Evolutionary conservation across 1,140 invertebrate species (phyloP), one percentile per base, ranked within the genome.

Genomic region (Capitella teleta): DNA sequence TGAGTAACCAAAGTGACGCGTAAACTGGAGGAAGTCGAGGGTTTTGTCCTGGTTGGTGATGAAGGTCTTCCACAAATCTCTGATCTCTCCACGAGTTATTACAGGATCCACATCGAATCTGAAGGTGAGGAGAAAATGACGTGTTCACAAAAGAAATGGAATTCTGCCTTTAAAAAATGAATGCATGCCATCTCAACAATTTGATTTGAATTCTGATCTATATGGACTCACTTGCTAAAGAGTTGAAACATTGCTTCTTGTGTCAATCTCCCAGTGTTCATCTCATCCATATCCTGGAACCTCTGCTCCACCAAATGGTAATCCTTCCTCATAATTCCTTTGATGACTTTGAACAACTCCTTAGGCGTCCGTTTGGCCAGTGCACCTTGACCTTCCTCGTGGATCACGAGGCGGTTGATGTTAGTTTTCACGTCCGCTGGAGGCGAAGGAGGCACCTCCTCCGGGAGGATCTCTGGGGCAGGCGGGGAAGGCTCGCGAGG

Each of bases 1-100:
- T 5, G 65, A 66, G 53, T 67, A 70, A 10, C 68, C 67, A 59
- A 73, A 73, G 57, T 70, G 66, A 23, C 70, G 61, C 36, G 70
- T 58, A 61, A 73, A 73, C 57, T 73, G 61, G 25, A 59, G 55
- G 41, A 63, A 73, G 19, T 72, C 69, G 10, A 73, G 51, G 10
- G 62, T 68, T 47, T 64, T 64, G 51, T 69, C 62, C 10, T 61
- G 57, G 57, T 72, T 72, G 28, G 66, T 64, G 37, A 73, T 72
- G 55, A 70, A 70, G 12, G 67, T 68, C 38, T 62, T 57, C 70
- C 70, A 73, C 18, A 73, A 37, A 26, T 66, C 61, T 36, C 68
- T 52, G 37, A 73, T 70, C 56, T 73, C 70, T 16, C 67, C 66
- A 5, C 68, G 57, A n/a, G 60, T 62, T 23, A 73, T 58, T 46